These are phyloP conservation scores for Hirtodrosophila cameraria DNA, from an alignment of 2,888 invertebrate genomes.

Conservation along the genomic window DNA sequence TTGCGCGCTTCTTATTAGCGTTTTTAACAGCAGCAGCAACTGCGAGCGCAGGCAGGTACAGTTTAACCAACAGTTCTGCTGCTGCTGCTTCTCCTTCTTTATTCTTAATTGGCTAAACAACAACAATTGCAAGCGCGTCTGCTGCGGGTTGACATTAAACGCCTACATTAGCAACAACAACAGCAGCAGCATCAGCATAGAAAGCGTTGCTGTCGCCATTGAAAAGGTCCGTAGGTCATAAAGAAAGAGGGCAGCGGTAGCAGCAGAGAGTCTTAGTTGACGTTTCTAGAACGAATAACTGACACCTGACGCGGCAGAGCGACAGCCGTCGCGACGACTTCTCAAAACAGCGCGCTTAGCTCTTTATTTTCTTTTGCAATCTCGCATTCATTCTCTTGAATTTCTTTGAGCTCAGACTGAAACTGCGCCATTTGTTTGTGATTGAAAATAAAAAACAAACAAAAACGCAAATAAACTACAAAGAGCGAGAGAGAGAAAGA, in stretches of 20 bases:
- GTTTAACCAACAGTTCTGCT: conserved; percentile 46
- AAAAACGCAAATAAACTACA: conserved; percentile 40
- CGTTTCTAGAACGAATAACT: conserved; percentile 64
- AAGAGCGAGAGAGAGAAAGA: conserved; percentile 3
- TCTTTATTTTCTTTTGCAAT: conserved; percentile 4
- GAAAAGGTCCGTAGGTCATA: conserved; percentile 74
- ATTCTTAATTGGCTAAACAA: conserved; percentile 22
- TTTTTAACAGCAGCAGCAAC: conserved; percentile 35
- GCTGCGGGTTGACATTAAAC: background rate
- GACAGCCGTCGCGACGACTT: conserved; percentile 23
- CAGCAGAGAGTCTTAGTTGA: conserved; percentile 30
- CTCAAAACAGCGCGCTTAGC: conserved; percentile 15
- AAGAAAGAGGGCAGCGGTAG: conserved; percentile 11
- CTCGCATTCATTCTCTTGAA: conserved; percentile 5
- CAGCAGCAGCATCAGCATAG: conserved; percentile 29
- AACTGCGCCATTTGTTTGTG: conserved; percentile 52
- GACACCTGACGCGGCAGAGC: conserved; percentile 41
- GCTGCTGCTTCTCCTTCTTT: conserved; percentile 4
- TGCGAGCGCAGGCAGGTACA: conserved; percentile 36
- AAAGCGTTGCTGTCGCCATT: conserved; percentile 27
- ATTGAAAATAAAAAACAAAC: conserved; percentile 21
- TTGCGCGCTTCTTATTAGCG: conserved; percentile 50
- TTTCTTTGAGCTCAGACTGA: conserved; percentile 31
- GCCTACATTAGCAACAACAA: conserved; percentile 23
- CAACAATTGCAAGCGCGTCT: conserved; percentile 4